phyloP scores from a whole-genome alignment of 1,140 invertebrate genomes.

The Magallana angulata region DNA sequence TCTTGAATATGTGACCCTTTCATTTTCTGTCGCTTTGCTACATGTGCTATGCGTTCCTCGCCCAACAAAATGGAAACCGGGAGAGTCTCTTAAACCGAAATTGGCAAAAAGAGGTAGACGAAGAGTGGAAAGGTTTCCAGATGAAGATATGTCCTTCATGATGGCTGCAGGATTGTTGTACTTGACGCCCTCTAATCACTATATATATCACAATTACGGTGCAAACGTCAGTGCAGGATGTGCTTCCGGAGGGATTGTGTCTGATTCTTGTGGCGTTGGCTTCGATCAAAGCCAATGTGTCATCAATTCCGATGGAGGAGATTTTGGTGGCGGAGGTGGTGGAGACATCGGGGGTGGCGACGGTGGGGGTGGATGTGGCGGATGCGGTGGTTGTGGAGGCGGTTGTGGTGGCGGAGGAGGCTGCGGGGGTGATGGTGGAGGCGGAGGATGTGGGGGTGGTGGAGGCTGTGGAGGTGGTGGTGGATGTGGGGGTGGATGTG shows the following conservation, averaged over 20 bases:
- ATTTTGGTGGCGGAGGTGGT: not conserved
- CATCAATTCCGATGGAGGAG: conserved; percentile 42
- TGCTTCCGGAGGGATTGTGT: conserved; percentile 12
- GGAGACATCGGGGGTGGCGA: no score
- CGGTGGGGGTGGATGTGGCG: conserved; percentile 30
- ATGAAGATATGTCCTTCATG: conserved; percentile 23
- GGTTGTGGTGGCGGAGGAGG: conserved; percentile 21
- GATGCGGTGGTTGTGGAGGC: conserved; percentile 30
- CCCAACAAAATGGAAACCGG: conserved; percentile 28
- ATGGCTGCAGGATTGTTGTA: conserved; percentile 30
- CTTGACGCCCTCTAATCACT: conserved; percentile 54
- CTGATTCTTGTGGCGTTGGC: not conserved
- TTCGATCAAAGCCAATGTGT: conserved; percentile 24
- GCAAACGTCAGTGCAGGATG: not conserved
- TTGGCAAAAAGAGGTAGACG: not conserved
- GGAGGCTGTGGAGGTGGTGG: not conserved
- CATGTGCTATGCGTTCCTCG: conserved; percentile 36
- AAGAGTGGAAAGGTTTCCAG: conserved; percentile 12
- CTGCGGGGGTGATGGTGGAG: not conserved
- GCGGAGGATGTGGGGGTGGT: not conserved
- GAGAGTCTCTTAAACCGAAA: conserved; percentile 30
- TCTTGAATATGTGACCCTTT: not conserved
- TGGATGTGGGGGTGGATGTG: not conserved
- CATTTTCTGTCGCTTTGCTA: conserved; percentile 32
- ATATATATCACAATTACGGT: conserved; percentile 41